Evolutionary conservation across 2,888 invertebrate species (phyloP).

Genomic region (Brenthis daphne): DNA sequence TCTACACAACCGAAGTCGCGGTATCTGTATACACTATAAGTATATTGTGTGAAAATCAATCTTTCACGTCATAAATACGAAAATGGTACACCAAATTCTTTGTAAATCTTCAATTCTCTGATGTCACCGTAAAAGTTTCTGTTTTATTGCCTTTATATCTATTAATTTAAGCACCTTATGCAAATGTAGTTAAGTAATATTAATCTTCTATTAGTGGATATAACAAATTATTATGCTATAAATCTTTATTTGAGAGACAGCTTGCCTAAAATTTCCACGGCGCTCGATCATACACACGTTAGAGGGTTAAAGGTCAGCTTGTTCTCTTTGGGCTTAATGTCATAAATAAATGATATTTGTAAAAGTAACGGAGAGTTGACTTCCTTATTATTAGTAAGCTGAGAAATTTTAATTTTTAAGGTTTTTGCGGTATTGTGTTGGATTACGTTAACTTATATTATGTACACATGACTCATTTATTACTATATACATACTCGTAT

Average conservation of each 20-base stretch:
- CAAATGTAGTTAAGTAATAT: conserved; percentile 28
- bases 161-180: conserved; percentile 29
- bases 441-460: too few relatives aligned
- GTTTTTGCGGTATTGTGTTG: too few relatives aligned
- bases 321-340: conserved; percentile 7
- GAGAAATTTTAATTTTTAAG: not conserved
- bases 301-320: conserved; percentile 4
- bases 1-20: too few relatives aligned
- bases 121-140: conserved; percentile 14
- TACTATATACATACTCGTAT: too few relatives aligned
- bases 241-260: conserved; percentile 25
- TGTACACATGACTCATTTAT: too few relatives aligned
- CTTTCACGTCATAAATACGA: too few relatives aligned
- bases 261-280: conserved; percentile 12
- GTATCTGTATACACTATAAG: too few relatives aligned
- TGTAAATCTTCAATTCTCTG: not conserved
- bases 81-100: not conserved
- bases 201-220: conserved; percentile 26
- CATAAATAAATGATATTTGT: conserved; percentile 5
- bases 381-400: not conserved
- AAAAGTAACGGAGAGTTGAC: not conserved
- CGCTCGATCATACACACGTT: not conserved
- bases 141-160: conserved; percentile 24
- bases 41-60: too few relatives aligned
- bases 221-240: conserved; percentile 32